Conservation (phyloP, 53 echinoderm and acorn worm species). For the Echinometra lucunter region DNA sequence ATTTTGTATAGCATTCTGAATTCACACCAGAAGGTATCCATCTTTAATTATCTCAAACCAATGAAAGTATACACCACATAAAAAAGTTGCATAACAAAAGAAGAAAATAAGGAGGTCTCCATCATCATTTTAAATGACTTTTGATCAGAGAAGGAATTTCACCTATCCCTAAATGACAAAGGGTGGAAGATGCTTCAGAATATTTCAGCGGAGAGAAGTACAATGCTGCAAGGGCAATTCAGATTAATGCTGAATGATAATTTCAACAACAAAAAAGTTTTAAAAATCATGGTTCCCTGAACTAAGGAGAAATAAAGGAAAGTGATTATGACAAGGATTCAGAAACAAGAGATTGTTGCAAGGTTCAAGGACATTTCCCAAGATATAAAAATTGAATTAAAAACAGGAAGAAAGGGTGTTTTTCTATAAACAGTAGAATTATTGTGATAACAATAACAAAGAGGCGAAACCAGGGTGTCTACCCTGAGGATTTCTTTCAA, state of each 20-base stretch:
- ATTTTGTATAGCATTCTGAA: background rate
- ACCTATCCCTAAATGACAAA: background rate
- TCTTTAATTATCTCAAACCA: background rate
- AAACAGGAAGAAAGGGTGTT: background rate
- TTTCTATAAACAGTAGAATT: constrained; percentile 8
- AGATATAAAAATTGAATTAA: background rate
- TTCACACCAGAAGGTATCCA: background rate
- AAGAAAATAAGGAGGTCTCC: background rate
- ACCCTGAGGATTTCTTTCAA: background rate
- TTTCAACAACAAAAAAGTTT: background rate
- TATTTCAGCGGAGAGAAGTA: background rate
- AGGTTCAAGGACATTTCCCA: background rate
- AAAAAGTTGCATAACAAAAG: background rate
- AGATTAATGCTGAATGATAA: background rate
- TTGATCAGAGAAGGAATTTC: background rate
- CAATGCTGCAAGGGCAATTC: background rate
- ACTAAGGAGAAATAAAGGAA: background rate
- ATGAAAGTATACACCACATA: background rate
- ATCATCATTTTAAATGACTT: background rate
- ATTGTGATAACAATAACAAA: constrained; percentile 15
- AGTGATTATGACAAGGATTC: background rate
- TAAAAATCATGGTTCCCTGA: background rate
- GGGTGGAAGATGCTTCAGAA: background rate
- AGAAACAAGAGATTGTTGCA: background rate
- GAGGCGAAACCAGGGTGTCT: background rate